Conservation (phyloP, 2,888 invertebrate genomes). For the Sclerodermus sp. region DNA sequence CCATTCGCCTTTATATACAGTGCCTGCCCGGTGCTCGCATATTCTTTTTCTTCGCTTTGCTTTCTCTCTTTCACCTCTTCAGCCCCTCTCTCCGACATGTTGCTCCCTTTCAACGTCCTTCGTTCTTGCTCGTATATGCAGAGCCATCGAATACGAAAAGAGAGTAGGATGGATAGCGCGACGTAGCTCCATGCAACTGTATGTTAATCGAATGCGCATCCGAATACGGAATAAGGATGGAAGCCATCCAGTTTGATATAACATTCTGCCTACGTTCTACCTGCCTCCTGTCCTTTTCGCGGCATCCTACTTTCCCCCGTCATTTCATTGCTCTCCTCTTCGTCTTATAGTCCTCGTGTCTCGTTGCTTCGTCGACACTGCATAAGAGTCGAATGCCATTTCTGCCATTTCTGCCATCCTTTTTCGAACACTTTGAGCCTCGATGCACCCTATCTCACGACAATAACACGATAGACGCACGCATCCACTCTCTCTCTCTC, state of each 20-base stretch:
- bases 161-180: slow-evolving; percentile 41
- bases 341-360: slow-evolving; percentile 8
- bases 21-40: slow-evolving; percentile 28
- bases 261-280: slow-evolving; percentile 33
- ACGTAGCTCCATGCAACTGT: slow-evolving; percentile 43
- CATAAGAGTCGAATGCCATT: slow-evolving; percentile 35
- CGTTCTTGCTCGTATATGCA: slow-evolving; percentile 8
- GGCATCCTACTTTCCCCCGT: slow-evolving; percentile 32
- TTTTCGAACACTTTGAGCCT: not conserved
- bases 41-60: slow-evolving; percentile 4
- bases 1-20: slow-evolving; percentile 37
- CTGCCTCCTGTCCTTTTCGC: slow-evolving; percentile 16
- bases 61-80: not conserved
- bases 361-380: slow-evolving; percentile 30
- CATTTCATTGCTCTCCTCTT: slow-evolving; percentile 28
- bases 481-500: too few species aligned
- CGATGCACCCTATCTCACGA: not conserved
- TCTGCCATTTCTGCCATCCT: not conserved
- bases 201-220: slow-evolving; percentile 53
- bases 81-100: not conserved
- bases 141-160: slow-evolving; percentile 34
- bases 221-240: slow-evolving; percentile 52
- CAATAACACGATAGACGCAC: not conserved
- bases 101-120: not conserved
- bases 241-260: slow-evolving; percentile 39